Evolutionary conservation across 2,888 invertebrate species (phyloP).

Genomic region (Villa cingulata): DNA sequence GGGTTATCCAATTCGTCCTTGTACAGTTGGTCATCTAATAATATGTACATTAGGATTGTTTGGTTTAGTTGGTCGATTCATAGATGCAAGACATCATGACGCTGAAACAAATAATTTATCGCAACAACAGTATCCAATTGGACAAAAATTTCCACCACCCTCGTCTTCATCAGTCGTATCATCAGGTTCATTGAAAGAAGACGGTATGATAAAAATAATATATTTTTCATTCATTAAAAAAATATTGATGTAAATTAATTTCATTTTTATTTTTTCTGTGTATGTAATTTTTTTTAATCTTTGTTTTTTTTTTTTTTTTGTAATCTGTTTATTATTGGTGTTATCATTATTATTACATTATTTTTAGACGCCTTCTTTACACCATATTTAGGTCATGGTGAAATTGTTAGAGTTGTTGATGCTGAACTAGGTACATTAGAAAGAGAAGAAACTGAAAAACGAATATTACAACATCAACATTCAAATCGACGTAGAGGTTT

Average conservation of each 20-base stretch:
- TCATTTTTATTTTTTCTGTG: background rate
- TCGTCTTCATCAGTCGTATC: conserved; percentile 7
- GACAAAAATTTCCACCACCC: conserved; percentile 7
- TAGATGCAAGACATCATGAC: conserved; percentile 14
- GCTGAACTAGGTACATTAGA: conserved; percentile 42
- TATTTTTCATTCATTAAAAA: background rate
- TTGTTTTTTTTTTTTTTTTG: too few species aligned
- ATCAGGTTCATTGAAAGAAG: conserved; percentile 9
- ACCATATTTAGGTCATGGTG: conserved; percentile 42
- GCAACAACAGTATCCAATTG: conserved; percentile 6
- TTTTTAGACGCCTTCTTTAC: conserved; percentile 24
- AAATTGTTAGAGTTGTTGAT: conserved; percentile 43
- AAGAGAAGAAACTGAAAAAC: conserved; percentile 16
- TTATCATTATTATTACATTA: background rate
- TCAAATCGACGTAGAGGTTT: conserved; percentile 29
- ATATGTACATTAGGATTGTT: conserved; percentile 14
- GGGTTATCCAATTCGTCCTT: conserved; percentile 13
- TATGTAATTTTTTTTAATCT: too few species aligned
- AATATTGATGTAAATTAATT: background rate
- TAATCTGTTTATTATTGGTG: background rate
- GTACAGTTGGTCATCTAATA: conserved; percentile 12
- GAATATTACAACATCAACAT: conserved; percentile 16
- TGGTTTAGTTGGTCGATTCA: conserved; percentile 12
- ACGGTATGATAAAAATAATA: conserved; percentile 5
- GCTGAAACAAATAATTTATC: conserved; percentile 3